Evolutionary conservation across 2,888 invertebrate genomes (phyloP).

Genomic region (Hoplodrina blanda): DNA sequence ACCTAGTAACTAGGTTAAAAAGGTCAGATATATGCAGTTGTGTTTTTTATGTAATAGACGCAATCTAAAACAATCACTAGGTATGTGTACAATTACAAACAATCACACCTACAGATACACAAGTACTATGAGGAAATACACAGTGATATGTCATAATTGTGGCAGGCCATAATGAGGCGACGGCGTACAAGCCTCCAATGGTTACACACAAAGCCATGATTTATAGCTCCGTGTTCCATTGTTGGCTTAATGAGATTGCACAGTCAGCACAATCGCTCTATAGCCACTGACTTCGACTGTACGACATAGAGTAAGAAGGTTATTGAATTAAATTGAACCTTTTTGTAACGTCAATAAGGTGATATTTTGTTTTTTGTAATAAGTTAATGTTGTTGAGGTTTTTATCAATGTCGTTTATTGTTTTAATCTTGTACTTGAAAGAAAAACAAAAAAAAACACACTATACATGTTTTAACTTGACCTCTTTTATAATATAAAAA

Average conservation of each 20-base stretch:
- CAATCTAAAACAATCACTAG: no score
- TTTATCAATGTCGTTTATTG: no score
- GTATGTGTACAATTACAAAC: neutral
- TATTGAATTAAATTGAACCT: constrained; percentile 41
- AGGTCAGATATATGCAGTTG: no score
- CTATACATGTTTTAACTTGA: no score
- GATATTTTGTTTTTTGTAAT: neutral
- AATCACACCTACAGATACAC: constrained; percentile 20
- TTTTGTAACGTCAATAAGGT: neutral
- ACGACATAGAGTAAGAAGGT: constrained; percentile 16
- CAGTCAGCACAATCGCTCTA: constrained; percentile 78
- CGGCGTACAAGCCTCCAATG: constrained; percentile 71
- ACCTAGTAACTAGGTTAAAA: no score
- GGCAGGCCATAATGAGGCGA: constrained; percentile 70
- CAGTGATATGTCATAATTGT: constrained; percentile 76
- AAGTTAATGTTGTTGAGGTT: neutral
- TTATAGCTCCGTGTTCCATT: constrained; percentile 82
- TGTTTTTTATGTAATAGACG: no score
- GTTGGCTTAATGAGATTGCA: constrained; percentile 85
- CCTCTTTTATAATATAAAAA: no score
- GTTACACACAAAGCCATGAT: constrained; percentile 83
- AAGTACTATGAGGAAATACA: constrained; percentile 47
- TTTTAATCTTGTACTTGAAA: no score
- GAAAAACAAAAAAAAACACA: no score
- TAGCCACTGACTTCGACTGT: constrained; percentile 51